phyloP scores from a whole-genome alignment of 1,140 invertebrate genomes.

The Anoplolepis gracilipes region DNA sequence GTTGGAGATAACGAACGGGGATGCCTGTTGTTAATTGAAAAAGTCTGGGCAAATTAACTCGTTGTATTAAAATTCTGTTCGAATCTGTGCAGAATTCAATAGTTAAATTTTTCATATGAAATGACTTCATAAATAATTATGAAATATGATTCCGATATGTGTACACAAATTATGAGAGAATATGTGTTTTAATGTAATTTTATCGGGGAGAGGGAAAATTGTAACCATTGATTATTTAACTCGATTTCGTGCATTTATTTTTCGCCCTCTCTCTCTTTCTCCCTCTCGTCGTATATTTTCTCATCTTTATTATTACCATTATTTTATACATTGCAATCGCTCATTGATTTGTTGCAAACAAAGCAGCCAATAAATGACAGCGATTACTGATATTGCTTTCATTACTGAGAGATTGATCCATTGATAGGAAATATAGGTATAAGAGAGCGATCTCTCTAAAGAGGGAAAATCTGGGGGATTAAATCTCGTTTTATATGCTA shows the following conservation, averaged over 20 bases:
- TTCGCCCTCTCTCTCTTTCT: too few relatives aligned
- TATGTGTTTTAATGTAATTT: not conserved
- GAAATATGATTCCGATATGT: not conserved
- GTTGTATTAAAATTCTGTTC: not conserved
- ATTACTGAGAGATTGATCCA: constrained; percentile 47
- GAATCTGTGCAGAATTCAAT: not conserved
- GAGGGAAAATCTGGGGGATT: constrained; percentile 44
- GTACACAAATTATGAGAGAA: not conserved
- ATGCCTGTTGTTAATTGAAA: constrained; percentile 57
- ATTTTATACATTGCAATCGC: not conserved
- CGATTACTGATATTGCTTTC: constrained; percentile 24
- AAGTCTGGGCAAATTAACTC: constrained; percentile 39
- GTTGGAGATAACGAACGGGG: not conserved
- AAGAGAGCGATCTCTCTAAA: constrained; percentile 29
- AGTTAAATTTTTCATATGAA: not conserved
- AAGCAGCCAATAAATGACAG: not conserved
- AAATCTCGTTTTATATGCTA: constrained; percentile 64
- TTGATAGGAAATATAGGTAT: constrained; percentile 46
- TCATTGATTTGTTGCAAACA: not conserved
- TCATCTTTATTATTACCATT: not conserved
- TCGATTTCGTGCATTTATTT: too few relatives aligned
- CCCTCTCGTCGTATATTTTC: not conserved
- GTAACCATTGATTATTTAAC: not conserved
- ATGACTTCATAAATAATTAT: not conserved
- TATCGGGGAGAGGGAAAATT: too few relatives aligned